Evolutionary conservation across 2,888 invertebrate species (phyloP).

Genomic region (Drosophila ustulata): DNA sequence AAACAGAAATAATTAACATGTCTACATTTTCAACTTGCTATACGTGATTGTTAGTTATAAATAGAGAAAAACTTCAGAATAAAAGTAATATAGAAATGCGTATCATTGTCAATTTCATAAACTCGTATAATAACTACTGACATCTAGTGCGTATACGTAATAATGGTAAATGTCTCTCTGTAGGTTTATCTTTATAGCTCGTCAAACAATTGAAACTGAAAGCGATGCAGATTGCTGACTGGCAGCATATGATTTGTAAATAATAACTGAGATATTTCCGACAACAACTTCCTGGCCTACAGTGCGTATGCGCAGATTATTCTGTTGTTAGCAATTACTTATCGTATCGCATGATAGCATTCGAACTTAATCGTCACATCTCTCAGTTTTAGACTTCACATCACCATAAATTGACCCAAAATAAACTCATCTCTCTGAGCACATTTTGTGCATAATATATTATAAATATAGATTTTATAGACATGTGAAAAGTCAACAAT

Average conservation of each 20-base stretch:
- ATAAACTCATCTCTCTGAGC: not conserved
- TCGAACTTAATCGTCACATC: not conserved
- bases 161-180: not conserved
- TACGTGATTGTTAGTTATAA: too few relatives aligned
- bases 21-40: not conserved
- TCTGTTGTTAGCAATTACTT: not conserved
- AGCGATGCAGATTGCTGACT: not conserved
- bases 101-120: not conserved
- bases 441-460: not conserved
- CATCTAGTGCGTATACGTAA: conserved; percentile 5
- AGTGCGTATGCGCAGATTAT: not conserved
- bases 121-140: conserved; percentile 1
- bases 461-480: conserved; percentile 7
- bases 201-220: not conserved
- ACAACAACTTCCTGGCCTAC: not conserved
- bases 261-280: not conserved
- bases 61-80: too few relatives aligned
- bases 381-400: not conserved
- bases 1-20: not conserved
- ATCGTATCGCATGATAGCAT: not conserved
- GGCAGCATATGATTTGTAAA: not conserved
- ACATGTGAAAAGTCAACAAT: not conserved
- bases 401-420: not conserved
- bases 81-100: not conserved
- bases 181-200: conserved; percentile 1